phyloP scores from a whole-genome alignment of 1,140 invertebrate species.

The Orius insidiosus region DNA sequence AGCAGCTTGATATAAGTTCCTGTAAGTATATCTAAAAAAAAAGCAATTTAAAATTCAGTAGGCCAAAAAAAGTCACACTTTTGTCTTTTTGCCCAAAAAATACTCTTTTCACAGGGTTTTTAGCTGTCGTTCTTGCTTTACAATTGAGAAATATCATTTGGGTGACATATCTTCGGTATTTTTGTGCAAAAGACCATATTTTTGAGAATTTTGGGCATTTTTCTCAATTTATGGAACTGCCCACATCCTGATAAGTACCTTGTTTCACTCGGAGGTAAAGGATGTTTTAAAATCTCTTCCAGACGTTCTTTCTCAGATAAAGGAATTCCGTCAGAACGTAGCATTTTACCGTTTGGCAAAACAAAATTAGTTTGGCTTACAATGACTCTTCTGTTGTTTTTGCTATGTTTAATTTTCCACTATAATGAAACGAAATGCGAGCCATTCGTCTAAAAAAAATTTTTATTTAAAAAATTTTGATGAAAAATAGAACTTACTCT shows the following conservation, averaged over 20 bases:
- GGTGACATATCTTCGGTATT: too few species aligned
- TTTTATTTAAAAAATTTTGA: background rate
- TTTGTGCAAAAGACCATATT: too few species aligned
- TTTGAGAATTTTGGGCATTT: too few species aligned
- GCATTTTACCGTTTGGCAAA: constrained; percentile 22
- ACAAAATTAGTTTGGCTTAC: constrained; percentile 12
- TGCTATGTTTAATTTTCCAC: too few species aligned
- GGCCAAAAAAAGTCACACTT: background rate
- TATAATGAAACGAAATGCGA: too few species aligned
- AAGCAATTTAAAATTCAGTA: constrained; percentile 4
- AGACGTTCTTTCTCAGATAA: constrained; percentile 25
- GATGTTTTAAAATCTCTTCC: constrained; percentile 21
- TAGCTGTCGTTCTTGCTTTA: too few species aligned
- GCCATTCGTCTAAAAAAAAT: background rate
- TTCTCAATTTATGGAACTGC: too few species aligned
- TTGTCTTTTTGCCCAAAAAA: too few species aligned
- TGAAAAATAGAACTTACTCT: constrained; percentile 22
- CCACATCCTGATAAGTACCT: background rate
- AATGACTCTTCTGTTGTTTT: background rate
- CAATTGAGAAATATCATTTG: too few species aligned
- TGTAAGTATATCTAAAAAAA: constrained; percentile 27
- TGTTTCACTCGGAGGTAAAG: constrained; percentile 15
- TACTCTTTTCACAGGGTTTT: too few species aligned
- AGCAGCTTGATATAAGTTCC: constrained; percentile 39
- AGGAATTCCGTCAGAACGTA: constrained; percentile 23